phyloP scores from a whole-genome alignment of 2,888 invertebrate genomes.

The Clunio marinus region DNA sequence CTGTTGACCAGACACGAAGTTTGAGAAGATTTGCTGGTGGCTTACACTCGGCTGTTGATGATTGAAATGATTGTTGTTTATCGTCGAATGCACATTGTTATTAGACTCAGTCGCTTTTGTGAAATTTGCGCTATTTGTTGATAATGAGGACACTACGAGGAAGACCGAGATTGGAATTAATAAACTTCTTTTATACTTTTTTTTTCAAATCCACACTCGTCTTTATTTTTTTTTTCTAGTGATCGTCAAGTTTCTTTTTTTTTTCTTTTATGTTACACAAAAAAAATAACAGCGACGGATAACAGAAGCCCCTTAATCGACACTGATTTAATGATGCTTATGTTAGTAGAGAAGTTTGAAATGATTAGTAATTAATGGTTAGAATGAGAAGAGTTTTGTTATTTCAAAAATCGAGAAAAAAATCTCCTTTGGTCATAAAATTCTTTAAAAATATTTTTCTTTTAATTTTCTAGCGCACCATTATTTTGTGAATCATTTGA shows the following conservation, averaged over 20 bases:
- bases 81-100: conserved; percentile 35
- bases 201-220: not conserved
- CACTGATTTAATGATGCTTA: conserved; percentile 1
- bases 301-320: not conserved
- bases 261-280: not conserved
- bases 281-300: too few relatives aligned
- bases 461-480: conserved; percentile 53
- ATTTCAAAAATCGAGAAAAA: not conserved
- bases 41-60: conserved; percentile 42
- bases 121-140: conserved; percentile 33
- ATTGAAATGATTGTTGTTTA: conserved; percentile 40
- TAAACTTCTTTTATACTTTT: not conserved
- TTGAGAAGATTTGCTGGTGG: conserved; percentile 40
- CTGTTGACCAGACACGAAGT: conserved; percentile 22
- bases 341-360: too few relatives aligned
- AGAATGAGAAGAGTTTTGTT: conserved; percentile 9
- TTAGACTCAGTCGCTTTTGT: conserved; percentile 45
- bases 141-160: conserved; percentile 24
- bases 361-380: not conserved
- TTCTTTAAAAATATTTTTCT: not conserved
- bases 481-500: conserved; percentile 47
- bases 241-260: not conserved
- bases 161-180: conserved; percentile 9
- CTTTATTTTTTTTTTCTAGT: not conserved
- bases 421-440: not conserved